phyloP scores from a whole-genome alignment of 2,888 invertebrate genomes.

The Argynnis bischoffii region DNA sequence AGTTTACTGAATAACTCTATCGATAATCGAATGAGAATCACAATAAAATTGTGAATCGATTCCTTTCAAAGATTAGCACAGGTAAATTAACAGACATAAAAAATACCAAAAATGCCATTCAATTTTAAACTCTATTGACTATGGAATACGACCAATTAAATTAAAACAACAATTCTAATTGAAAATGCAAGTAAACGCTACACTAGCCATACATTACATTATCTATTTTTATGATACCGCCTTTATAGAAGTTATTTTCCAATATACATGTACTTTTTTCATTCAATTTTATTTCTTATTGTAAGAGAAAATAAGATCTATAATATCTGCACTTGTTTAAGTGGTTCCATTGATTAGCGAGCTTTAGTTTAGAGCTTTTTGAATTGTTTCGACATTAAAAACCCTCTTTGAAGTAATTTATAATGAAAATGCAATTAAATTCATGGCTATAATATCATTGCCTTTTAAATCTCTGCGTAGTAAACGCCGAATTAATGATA shows the following conservation, averaged over 20 bases:
- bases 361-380: conserved; percentile 46
- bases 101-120: no score
- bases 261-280: conserved; percentile 31
- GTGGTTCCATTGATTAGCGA: conserved; percentile 57
- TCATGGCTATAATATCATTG: conserved; percentile 9
- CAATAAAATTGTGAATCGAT: no score
- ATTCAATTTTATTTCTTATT: conserved; percentile 43
- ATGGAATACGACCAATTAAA: not conserved
- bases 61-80: no score
- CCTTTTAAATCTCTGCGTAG: not conserved
- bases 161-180: conserved; percentile 49
- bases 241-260: conserved; percentile 55
- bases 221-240: conserved; percentile 64
- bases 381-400: conserved; percentile 53
- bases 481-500: not conserved
- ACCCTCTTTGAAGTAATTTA: conserved; percentile 15
- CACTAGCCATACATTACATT: conserved; percentile 48
- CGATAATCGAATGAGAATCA: no score
- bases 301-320: conserved; percentile 36
- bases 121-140: no score
- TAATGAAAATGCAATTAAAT: conserved; percentile 36
- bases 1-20: no score
- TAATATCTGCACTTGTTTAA: conserved; percentile 27
- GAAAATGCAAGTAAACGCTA: conserved; percentile 51
- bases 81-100: no score